These are phyloP conservation scores for Trichomalopsis sarcophagae DNA, from an alignment of 1,140 invertebrate species.

Conservation along the genomic window DNA sequence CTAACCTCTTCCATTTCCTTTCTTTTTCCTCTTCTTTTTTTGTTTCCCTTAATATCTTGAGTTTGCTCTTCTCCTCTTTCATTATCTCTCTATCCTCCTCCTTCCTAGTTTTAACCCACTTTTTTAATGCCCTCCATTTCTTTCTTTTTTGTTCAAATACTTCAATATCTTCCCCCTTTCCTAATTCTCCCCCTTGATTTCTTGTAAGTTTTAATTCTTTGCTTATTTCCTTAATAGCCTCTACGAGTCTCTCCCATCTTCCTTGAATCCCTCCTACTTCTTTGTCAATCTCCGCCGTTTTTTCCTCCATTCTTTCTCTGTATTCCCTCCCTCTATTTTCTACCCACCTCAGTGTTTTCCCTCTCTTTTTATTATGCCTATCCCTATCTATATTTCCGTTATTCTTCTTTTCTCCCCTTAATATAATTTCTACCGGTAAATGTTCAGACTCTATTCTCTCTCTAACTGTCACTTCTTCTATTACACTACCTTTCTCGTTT, in stretches of 20 bases:
- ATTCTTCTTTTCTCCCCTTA: conserved; percentile 13
- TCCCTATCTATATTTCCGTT: no score
- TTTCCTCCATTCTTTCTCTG: background rate
- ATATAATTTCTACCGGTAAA: conserved; percentile 28
- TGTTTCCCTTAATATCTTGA: background rate
- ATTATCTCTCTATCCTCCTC: background rate
- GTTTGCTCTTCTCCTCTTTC: no score
- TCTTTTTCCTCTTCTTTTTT: background rate
- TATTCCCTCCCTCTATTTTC: background rate
- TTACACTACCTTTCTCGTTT: background rate
- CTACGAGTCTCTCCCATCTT: background rate
- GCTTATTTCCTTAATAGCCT: background rate
- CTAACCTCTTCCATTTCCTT: background rate
- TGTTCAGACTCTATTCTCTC: conserved; percentile 47
- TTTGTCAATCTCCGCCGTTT: background rate
- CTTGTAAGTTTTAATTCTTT: background rate
- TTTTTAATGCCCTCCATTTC: background rate
- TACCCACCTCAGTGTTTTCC: background rate
- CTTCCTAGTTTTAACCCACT: background rate
- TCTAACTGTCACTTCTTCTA: background rate
- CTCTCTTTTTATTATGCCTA: background rate
- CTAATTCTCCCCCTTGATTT: background rate
- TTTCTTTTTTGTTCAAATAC: background rate
- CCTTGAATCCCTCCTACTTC: background rate
- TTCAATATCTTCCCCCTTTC: no score